Evolutionary conservation across 2,888 invertebrate genomes (phyloP).

Genomic region (Noctua comes): DNA sequence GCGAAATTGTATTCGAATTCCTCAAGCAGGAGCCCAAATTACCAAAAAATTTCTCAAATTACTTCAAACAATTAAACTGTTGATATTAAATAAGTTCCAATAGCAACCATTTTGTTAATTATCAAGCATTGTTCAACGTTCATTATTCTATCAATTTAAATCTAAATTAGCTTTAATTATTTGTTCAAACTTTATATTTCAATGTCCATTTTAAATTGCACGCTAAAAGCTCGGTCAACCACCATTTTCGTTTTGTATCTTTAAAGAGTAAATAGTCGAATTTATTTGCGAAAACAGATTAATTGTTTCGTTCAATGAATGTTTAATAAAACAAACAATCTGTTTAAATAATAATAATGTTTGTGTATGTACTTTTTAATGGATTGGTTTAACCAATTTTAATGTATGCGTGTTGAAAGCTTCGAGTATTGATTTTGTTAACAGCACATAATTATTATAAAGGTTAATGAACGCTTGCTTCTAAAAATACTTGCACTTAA

Average conservation of each 20-base stretch:
- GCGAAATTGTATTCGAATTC: not conserved
- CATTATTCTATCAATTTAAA: conserved; percentile 55
- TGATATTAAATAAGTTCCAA: conserved; percentile 8
- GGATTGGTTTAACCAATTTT: conserved; percentile 24
- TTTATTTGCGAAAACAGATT: conserved; percentile 49
- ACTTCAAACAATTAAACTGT: conserved; percentile 10
- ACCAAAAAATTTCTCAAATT: not conserved
- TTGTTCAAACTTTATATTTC: conserved; percentile 37
- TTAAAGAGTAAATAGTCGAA: conserved; percentile 38
- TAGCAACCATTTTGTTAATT: conserved; percentile 7
- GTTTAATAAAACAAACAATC: conserved; percentile 36
- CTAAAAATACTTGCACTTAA: not conserved
- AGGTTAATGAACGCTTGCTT: not conserved
- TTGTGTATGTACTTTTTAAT: conserved; percentile 31
- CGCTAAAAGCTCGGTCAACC: conserved; percentile 49
- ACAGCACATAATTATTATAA: conserved; percentile 14
- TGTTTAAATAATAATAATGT: conserved; percentile 17
- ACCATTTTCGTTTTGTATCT: conserved; percentile 42
- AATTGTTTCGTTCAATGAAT: conserved; percentile 48
- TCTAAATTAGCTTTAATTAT: conserved; percentile 52
- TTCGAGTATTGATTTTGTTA: conserved; percentile 21
- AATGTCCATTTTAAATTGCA: conserved; percentile 45
- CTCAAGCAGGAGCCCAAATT: not conserved
- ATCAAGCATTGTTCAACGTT: conserved; percentile 29
- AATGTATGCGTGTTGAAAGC: conserved; percentile 6